phyloP scores from a whole-genome alignment of 92 coral and sea anemone species.

The Plumapathes pennacea region DNA sequence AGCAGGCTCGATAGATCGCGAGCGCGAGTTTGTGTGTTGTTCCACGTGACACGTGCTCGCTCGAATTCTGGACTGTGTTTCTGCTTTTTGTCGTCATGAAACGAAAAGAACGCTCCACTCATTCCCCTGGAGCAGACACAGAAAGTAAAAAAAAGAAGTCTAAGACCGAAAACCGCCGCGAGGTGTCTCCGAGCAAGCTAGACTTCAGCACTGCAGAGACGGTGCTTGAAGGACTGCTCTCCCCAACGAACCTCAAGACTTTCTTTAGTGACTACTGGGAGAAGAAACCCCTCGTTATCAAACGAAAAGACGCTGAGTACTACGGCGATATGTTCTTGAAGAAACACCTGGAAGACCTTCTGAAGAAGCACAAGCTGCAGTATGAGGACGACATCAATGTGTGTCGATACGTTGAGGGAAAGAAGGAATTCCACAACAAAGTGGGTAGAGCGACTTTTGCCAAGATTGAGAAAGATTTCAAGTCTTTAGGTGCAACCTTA shows the following conservation, averaged over 20 bases:
- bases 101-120: conserved; percentile 68
- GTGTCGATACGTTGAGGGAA: conserved; percentile 72
- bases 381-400: conserved; percentile 74
- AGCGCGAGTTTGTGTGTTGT: too few species aligned
- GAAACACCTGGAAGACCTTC: conserved; percentile 52
- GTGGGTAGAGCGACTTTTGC: conserved; percentile 46
- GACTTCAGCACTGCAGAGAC: conserved; percentile 69
- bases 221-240: conserved; percentile 65
- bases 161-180: conserved; percentile 16
- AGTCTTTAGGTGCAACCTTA: conserved; percentile 63
- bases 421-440: conserved; percentile 62
- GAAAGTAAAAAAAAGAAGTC: conserved; percentile 63
- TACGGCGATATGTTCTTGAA: conserved; percentile 71
- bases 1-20: too few species aligned
- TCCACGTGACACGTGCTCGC: too few species aligned
- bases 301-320: conserved; percentile 65
- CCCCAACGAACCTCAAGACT: conserved; percentile 55
- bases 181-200: conserved; percentile 36
- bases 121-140: conserved; percentile 41
- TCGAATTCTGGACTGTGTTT: not conserved
- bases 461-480: conserved; percentile 60
- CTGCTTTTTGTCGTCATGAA: conserved; percentile 41
- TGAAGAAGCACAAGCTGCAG: conserved; percentile 65
- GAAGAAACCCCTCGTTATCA: conserved; percentile 73
- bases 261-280: conserved; percentile 89